Evolutionary conservation across 2,888 invertebrate species (phyloP).

Genomic region (Therioaphis trifolii): DNA sequence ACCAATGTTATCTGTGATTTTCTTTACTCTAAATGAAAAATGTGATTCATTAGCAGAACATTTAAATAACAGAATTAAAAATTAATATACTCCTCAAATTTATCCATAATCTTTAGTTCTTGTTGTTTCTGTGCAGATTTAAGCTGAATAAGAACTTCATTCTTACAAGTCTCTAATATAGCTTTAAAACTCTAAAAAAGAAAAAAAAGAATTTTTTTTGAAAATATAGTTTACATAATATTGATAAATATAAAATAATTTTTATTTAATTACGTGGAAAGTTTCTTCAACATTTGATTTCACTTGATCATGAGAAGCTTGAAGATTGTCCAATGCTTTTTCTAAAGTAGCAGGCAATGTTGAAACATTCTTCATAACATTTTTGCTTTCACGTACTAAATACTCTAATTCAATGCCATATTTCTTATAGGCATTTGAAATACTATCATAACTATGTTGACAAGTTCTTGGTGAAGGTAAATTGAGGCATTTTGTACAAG

Average conservation of each 20-base stretch:
- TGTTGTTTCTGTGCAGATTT: conserved; percentile 84
- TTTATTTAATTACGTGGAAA: conserved; percentile 68
- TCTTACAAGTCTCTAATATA: conserved; percentile 82
- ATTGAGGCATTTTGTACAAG: conserved; percentile 86
- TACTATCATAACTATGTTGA: conserved; percentile 85
- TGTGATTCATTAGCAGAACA: conserved; percentile 16
- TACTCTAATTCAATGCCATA: conserved; percentile 82
- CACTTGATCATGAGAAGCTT: conserved; percentile 87
- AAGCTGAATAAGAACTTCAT: conserved; percentile 79
- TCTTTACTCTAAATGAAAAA: conserved; percentile 75
- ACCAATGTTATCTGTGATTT: conserved; percentile 85
- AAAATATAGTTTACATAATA: conserved; percentile 5
- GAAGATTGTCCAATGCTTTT: conserved; percentile 85
- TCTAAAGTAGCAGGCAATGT: conserved; percentile 81
- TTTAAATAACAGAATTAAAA: conserved; percentile 37
- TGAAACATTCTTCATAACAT: conserved; percentile 81
- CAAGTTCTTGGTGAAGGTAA: conserved; percentile 82
- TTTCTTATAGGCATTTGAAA: conserved; percentile 82
- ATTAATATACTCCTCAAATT: conserved; percentile 74
- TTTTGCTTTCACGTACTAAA: conserved; percentile 80
- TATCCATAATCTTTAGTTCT: conserved; percentile 90
- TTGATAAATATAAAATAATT: not conserved
- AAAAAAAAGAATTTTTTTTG: conserved; percentile 32
- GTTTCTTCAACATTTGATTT: conserved; percentile 84
- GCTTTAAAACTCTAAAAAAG: conserved; percentile 78